Conservation (phyloP, 2,113 vertebrate species). For the Thinocorus orbignyianus region DNA sequence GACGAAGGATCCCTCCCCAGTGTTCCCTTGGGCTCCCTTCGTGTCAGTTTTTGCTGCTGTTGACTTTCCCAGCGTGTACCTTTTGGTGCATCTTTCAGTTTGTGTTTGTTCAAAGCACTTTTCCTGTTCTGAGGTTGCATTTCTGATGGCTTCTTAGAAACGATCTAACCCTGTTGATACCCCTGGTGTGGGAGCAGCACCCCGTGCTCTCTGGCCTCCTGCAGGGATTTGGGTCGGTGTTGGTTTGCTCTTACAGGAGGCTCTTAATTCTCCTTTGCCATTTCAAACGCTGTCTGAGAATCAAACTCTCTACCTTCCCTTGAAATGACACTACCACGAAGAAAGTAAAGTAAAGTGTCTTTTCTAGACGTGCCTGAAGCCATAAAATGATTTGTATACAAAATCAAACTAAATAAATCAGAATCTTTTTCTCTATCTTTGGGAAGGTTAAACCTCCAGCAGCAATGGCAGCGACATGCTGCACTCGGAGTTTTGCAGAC, state of each 20-base stretch:
- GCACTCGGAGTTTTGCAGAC: neutral
- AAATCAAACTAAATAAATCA: neutral
- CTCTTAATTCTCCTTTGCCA: neutral
- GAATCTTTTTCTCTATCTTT: neutral
- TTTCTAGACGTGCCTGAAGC: neutral
- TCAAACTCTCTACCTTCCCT: neutral
- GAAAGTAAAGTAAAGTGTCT: neutral
- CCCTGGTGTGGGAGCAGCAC: neutral
- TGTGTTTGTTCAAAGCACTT: neutral
- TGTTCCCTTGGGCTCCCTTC: neutral
- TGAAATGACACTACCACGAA: neutral
- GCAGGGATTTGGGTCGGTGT: rapidly evolving
- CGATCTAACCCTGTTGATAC: rapidly evolving
- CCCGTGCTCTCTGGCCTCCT: rapidly evolving
- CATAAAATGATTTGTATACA: neutral
- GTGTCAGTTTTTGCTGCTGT: rapidly evolving
- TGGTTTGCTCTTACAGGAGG: rapidly evolving
- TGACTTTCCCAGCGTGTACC: rapidly evolving
- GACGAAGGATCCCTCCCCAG: neutral
- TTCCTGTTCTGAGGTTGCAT: neutral
- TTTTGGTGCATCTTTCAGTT: neutral
- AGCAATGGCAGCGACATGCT: neutral
- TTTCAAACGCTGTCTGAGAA: too few relatives aligned
- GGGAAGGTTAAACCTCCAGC: neutral
- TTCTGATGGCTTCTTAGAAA: neutral